These are phyloP conservation scores for Ursus arctos DNA, from an alignment of 2,113 vertebrate species.

Conservation along the genomic window DNA sequence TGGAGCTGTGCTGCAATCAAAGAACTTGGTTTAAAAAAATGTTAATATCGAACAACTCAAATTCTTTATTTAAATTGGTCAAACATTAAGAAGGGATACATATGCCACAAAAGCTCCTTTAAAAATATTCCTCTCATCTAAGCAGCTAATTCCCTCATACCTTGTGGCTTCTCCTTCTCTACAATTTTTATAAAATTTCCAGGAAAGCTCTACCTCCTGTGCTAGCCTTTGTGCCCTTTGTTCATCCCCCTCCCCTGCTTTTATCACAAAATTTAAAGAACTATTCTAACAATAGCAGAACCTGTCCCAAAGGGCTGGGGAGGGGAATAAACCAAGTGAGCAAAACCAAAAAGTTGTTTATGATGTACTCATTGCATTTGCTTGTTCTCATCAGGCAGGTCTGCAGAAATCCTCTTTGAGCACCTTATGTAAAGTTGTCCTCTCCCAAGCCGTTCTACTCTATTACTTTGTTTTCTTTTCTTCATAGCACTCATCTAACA, in stretches of 20 bases:
- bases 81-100: not conserved
- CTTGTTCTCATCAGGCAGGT: not conserved
- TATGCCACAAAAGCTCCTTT: not conserved
- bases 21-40: slow-evolving; percentile 34
- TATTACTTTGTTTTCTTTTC: not conserved
- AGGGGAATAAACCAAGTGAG: not conserved
- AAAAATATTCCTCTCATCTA: not conserved
- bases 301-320: not conserved
- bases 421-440: no score
- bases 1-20: not conserved
- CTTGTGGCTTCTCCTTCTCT: slow-evolving; percentile 29
- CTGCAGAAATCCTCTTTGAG: not conserved
- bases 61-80: slow-evolving; percentile 38
- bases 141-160: not conserved
- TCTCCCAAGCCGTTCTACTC: not conserved
- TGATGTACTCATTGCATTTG: not conserved
- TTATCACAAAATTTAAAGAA: not conserved
- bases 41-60: not conserved
- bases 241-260: not conserved
- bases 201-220: not conserved
- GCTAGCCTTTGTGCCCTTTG: not conserved
- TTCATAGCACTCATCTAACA: not conserved
- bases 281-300: not conserved
- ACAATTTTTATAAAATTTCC: slow-evolving; percentile 2
- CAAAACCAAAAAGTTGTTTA: not conserved